Conservation (phyloP, 2,113 vertebrate genomes). For the Dascyllus trimaculatus region DNA sequence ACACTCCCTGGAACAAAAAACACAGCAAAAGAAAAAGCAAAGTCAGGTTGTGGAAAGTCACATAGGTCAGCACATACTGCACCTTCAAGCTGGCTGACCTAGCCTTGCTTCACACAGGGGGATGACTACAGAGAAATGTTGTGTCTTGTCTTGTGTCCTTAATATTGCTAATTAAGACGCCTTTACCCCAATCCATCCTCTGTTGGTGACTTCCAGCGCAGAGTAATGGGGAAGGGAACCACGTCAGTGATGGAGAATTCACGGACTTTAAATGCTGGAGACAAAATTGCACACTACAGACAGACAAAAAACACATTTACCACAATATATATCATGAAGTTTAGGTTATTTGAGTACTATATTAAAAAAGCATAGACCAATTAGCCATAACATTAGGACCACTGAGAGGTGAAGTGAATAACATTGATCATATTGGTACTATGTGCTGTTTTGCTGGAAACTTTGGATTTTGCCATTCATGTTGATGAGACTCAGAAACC, state of each 20-base stretch:
- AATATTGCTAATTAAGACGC: not conserved
- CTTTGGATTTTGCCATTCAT: too few species aligned
- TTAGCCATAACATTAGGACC: too few species aligned
- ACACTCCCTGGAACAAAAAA: conserved; percentile 88
- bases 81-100: not conserved
- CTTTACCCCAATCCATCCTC: conserved; percentile 93
- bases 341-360: not conserved
- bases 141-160: not conserved
- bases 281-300: conserved; percentile 95
- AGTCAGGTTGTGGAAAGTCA: conserved; percentile 32
- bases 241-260: conserved; percentile 97
- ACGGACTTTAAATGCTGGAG: conserved; percentile 96
- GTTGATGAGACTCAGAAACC: too few species aligned
- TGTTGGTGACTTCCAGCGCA: conserved; percentile 93
- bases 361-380: too few species aligned
- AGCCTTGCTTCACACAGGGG: not conserved
- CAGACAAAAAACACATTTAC: conserved; percentile 9
- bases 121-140: not conserved
- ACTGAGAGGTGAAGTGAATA: too few species aligned
- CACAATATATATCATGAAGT: not conserved
- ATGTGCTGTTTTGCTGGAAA: too few species aligned
- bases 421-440: too few species aligned
- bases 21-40: conserved; percentile 16
- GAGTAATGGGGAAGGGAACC: conserved; percentile 94
- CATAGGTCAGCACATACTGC: conserved; percentile 16